Conservation (phyloP, 1,140 invertebrate species). For the Leguminivora glycinivorella region DNA sequence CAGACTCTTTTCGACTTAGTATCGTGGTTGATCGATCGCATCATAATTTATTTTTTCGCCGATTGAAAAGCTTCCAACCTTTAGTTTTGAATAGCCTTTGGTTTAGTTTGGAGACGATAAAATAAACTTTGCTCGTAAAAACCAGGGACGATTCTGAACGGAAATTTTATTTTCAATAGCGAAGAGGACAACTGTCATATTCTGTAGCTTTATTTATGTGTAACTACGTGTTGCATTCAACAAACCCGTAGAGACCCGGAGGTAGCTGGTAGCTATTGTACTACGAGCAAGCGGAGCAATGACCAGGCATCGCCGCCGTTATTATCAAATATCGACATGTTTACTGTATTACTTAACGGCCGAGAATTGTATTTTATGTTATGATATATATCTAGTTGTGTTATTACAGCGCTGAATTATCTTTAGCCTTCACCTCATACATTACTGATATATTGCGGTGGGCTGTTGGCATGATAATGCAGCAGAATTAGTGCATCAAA, state of each 20-base stretch:
- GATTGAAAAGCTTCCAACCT: too few relatives aligned
- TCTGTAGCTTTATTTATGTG: too few relatives aligned
- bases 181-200: too few relatives aligned
- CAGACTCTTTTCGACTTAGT: not conserved
- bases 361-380: not conserved
- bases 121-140: too few relatives aligned
- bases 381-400: not conserved
- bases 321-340: constrained; percentile 9
- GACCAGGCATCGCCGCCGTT: not conserved
- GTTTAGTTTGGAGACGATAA: too few relatives aligned
- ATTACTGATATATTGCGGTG: not conserved
- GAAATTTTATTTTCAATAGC: too few relatives aligned
- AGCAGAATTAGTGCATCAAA: not conserved
- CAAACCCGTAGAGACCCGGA: not conserved
- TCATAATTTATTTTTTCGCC: too few relatives aligned
- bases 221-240: not conserved
- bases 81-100: too few relatives aligned
- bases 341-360: not conserved
- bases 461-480: not conserved
- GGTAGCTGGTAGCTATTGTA: too few relatives aligned
- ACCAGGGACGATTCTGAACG: too few relatives aligned
- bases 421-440: not conserved
- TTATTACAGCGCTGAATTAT: constrained; percentile 1
- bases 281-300: not conserved
- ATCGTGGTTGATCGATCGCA: too few relatives aligned